Percentiles rank a stretch among this genome's conserved stretches.
These are phyloP conservation scores for Motacilla alba DNA, from an alignment of 2,113 vertebrate genomes.

Conservation along the genomic window DNA sequence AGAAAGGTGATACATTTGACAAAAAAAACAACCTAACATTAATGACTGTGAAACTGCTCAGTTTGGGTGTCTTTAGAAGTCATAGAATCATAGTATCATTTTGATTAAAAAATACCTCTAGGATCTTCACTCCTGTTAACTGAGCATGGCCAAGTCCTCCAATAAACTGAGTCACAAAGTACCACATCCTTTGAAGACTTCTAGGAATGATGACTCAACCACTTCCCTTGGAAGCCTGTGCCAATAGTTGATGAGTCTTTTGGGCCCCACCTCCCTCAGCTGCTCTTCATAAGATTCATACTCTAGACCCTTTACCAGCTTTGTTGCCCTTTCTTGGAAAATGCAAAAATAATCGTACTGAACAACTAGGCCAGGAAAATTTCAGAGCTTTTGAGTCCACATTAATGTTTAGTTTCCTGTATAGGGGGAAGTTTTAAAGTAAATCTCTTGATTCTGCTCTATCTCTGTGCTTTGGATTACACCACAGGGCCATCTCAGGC, in stretches of 20 bases:
- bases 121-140: background rate
- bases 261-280: background rate
- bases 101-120: background rate
- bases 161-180: background rate
- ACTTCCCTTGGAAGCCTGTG: background rate
- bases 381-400: rapidly evolving
- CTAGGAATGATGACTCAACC: background rate
- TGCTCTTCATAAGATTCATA: background rate
- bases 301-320: background rate
- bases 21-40: background rate
- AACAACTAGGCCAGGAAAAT: background rate
- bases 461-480: background rate
- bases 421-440: background rate
- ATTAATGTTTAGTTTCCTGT: background rate
- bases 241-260: background rate
- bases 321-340: background rate
- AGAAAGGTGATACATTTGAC: background rate
- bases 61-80: background rate
- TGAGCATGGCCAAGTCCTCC: background rate
- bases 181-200: background rate
- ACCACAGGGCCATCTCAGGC: too few relatives aligned
- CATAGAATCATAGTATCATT: background rate
- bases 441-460: rapidly evolving
- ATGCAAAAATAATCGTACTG: background rate
- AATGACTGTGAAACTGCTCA: background rate